Conservation (phyloP, 2,888 invertebrate genomes). For the Saturnia pavonia region DNA sequence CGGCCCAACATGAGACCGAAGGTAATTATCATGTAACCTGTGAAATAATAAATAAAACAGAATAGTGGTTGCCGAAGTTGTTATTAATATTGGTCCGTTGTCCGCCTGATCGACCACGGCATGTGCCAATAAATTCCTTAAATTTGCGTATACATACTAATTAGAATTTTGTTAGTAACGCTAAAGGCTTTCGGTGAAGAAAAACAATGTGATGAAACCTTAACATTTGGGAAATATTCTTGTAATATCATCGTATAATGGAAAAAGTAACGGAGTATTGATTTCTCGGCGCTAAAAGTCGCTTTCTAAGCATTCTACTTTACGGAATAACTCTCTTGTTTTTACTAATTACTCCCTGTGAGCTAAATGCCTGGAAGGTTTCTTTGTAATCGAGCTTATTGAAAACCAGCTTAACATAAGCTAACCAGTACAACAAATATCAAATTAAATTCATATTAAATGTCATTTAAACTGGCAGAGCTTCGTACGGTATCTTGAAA, state of each 20-base stretch:
- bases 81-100: neutral
- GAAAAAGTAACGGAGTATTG: neutral
- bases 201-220: conserved; percentile 16
- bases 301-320: neutral
- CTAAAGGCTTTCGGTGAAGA: neutral
- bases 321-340: neutral
- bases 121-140: neutral
- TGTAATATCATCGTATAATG: neutral
- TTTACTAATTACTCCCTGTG: neutral
- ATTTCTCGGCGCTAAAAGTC: neutral
- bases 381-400: neutral
- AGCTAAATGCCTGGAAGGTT: neutral
- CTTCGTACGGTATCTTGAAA: too few relatives aligned
- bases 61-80: neutral
- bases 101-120: neutral
- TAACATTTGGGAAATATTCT: conserved; percentile 15
- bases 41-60: conserved; percentile 14
- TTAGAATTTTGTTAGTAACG: neutral
- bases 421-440: neutral
- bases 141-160: neutral
- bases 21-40: conserved; percentile 86
- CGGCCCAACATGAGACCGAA: conserved; percentile 85
- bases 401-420: neutral
- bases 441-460: neutral
- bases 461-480: too few relatives aligned